A percentile compares a stretch with the other conserved stretches of the same genome.
Conservation (phyloP, 2,113 vertebrate genomes). For the Colossoma macropomum region DNA sequence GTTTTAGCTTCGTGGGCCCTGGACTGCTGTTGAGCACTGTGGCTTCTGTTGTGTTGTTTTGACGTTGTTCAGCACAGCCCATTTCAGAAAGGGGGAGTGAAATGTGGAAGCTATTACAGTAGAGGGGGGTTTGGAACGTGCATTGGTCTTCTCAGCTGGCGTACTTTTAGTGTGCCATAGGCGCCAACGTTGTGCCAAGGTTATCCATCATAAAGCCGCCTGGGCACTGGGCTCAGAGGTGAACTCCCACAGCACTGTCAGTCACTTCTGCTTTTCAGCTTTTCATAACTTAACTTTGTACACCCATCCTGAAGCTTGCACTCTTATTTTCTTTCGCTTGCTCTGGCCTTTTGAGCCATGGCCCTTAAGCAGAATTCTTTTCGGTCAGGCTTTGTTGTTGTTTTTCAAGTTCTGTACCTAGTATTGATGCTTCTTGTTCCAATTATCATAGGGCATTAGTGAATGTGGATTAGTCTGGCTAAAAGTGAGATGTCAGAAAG, state of each 20-base stretch:
- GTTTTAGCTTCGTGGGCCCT: background rate
- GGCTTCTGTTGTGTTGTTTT: conserved; percentile 52
- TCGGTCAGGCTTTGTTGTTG: background rate
- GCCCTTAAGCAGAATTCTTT: background rate
- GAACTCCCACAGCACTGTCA: background rate
- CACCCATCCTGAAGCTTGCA: background rate
- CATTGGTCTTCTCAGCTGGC: conserved; percentile 60
- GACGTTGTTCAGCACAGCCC: conserved; percentile 56
- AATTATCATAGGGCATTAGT: background rate
- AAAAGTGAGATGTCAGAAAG: background rate
- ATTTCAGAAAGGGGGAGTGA: conserved; percentile 62
- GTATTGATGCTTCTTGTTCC: background rate
- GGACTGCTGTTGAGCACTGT: conserved; percentile 55
- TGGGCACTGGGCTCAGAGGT: conserved; percentile 23
- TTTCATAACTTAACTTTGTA: background rate
- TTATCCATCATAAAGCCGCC: conserved; percentile 36
- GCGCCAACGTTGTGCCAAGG: conserved; percentile 43
- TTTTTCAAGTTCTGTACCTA: no score
- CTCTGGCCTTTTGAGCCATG: background rate
- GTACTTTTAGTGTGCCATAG: conserved; percentile 12
- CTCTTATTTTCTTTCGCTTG: background rate
- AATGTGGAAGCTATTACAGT: conserved; percentile 78
- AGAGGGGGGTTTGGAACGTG: conserved; percentile 66
- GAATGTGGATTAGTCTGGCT: background rate
- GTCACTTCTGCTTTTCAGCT: background rate